A percentile compares a stretch with the other conserved stretches of the same genome.
Conservation (phyloP, 2,797 vertebrate genomes). For the Cheracebus regulus region DNA sequence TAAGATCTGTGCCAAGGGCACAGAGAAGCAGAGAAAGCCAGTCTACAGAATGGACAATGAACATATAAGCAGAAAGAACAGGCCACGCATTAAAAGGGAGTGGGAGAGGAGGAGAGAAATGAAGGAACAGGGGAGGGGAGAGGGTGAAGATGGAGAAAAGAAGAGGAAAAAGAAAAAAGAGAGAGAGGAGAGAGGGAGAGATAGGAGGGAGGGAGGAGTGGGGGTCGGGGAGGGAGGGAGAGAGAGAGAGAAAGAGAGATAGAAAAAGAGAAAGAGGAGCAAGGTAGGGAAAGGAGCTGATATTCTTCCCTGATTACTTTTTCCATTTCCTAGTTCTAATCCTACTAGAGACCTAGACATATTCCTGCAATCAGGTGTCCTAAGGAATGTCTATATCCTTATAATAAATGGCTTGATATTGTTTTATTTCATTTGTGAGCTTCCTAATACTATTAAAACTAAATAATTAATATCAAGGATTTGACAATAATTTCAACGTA, state of each 20-base stretch:
- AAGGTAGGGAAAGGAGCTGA: neutral
- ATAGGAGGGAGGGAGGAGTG: too few species aligned
- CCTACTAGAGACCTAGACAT: neutral
- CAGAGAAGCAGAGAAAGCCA: neutral
- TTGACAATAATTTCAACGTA: neutral
- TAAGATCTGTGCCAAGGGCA: neutral
- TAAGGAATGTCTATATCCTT: neutral
- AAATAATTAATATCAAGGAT: neutral
- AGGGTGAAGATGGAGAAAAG: neutral
- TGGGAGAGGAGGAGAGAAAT: too few species aligned
- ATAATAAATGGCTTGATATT: neutral
- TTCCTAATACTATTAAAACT: neutral
- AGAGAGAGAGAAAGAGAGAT: too few species aligned
- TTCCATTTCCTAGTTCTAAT: neutral
- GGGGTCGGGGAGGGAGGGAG: accelerated
- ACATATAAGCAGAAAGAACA: neutral
- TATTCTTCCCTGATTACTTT: neutral
- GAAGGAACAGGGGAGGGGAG: neutral
- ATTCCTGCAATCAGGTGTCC: neutral
- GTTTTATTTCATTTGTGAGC: neutral
- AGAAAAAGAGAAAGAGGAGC: accelerated
- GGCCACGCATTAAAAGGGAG: neutral
- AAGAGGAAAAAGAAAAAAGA: neutral
- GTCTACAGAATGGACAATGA: neutral
- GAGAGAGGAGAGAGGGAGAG: neutral